These are phyloP conservation scores for Actenoides hombroni DNA, from an alignment of 2,113 vertebrate genomes.

Conservation along the genomic window DNA sequence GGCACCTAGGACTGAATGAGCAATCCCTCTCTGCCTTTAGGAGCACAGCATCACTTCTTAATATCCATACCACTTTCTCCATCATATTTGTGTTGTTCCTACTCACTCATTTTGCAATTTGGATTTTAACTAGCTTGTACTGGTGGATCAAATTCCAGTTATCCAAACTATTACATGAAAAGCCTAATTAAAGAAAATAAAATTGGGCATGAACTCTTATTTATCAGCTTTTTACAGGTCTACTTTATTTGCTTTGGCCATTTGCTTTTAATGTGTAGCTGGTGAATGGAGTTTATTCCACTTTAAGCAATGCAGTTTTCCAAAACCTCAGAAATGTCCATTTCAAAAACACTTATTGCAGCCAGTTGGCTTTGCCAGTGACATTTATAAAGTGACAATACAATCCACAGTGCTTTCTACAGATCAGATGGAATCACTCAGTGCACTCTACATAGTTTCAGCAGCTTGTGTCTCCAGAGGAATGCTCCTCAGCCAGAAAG, in stretches of 20 bases:
- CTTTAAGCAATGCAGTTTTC: conserved; percentile 51
- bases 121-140: background rate
- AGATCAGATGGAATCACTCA: conserved; percentile 76
- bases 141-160: background rate
- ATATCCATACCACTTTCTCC: background rate
- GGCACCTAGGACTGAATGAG: background rate
- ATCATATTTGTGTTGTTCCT: background rate
- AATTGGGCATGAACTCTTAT: background rate
- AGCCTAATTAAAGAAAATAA: conserved; percentile 51
- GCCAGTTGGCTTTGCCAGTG: conserved; percentile 67
- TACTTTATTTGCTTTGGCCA: conserved; percentile 40
- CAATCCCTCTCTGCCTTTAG: background rate
- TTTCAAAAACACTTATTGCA: conserved; percentile 56
- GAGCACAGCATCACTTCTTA: background rate
- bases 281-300: conserved; percentile 46
- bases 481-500: conserved; percentile 35
- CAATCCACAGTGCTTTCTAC: conserved; percentile 56
- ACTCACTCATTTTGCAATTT: background rate
- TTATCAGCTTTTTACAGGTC: conserved; percentile 36
- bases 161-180: conserved; percentile 1
- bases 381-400: conserved; percentile 75
- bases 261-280: conserved; percentile 57
- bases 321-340: conserved; percentile 62
- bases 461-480: conserved; percentile 32
- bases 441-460: conserved; percentile 35